Conservation (phyloP, 2,888 invertebrate species). For the Microplitis manilae region DNA sequence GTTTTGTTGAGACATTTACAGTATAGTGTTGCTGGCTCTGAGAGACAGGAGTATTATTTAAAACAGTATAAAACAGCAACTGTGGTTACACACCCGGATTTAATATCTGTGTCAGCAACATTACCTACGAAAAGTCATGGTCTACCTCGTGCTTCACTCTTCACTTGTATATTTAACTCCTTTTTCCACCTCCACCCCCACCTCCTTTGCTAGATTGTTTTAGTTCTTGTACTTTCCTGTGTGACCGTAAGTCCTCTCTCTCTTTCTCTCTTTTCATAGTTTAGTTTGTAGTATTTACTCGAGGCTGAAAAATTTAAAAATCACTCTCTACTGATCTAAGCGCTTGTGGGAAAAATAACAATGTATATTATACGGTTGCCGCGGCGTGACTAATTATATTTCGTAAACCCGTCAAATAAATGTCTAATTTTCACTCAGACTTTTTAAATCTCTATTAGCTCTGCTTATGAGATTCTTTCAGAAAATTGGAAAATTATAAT, state of each 20-base stretch:
- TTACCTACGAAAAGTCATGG: constrained; percentile 52
- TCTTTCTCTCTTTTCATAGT: not conserved
- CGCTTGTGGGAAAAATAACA: not conserved
- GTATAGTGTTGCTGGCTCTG: not conserved
- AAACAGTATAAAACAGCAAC: constrained; percentile 32
- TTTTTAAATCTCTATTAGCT: not conserved
- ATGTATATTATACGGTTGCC: not conserved
- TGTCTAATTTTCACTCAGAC: not conserved
- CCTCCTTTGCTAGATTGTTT: not conserved
- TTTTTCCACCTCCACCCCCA: not conserved
- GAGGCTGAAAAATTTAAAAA: not conserved
- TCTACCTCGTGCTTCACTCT: constrained; percentile 44
- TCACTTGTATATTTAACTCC: constrained; percentile 13
- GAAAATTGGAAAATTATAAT: too few species aligned
- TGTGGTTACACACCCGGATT: constrained; percentile 50
- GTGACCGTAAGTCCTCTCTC: not conserved
- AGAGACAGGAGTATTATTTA: constrained; percentile 24
- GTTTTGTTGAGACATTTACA: too few species aligned
- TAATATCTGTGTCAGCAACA: constrained; percentile 55
- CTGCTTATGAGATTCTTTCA: too few species aligned
- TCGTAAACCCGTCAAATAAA: not conserved
- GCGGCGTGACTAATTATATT: not conserved
- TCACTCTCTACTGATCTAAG: not conserved
- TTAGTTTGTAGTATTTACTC: not conserved
- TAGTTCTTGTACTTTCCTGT: not conserved